Evolutionary conservation across 2,888 invertebrate genomes (phyloP).

Genomic region (Allacma fusca): DNA sequence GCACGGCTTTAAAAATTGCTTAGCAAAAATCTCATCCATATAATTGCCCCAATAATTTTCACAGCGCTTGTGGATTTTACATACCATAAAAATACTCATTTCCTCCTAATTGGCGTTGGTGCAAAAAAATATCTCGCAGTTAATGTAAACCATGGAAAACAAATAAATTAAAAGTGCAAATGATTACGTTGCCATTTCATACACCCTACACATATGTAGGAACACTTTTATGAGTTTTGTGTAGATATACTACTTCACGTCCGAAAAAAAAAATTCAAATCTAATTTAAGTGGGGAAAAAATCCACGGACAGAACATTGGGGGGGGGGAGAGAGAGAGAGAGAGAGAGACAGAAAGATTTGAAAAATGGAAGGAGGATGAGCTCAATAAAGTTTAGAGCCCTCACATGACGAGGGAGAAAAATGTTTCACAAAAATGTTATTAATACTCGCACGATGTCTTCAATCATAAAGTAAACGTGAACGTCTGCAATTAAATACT

Average conservation of each 20-base stretch:
- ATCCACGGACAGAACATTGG: no score
- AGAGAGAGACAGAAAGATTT: not conserved
- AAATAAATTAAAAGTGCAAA: no score
- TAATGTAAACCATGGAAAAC: no score
- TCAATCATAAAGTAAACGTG: conserved; percentile 1
- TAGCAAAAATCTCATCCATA: not conserved
- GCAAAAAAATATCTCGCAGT: no score
- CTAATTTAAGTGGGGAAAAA: no score
- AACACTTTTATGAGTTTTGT: no score
- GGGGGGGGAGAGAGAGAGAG: no score
- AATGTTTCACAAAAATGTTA: not conserved
- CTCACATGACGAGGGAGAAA: not conserved
- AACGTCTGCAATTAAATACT: conserved; percentile 5
- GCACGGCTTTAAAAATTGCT: not conserved
- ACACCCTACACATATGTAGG: no score
- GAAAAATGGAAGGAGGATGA: not conserved
- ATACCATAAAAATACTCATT: not conserved
- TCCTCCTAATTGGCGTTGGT: no score
- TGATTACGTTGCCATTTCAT: no score
- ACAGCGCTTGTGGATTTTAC: not conserved
- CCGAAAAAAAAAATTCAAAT: no score
- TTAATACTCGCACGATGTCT: not conserved
- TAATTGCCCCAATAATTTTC: not conserved
- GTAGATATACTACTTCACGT: no score
- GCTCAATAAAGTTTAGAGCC: conserved; percentile 7